Percentiles rank a stretch among this genome's conserved stretches.
Evolutionary conservation across 2,797 vertebrate species (phyloP).

Genomic region (Xenentodon cancila): DNA sequence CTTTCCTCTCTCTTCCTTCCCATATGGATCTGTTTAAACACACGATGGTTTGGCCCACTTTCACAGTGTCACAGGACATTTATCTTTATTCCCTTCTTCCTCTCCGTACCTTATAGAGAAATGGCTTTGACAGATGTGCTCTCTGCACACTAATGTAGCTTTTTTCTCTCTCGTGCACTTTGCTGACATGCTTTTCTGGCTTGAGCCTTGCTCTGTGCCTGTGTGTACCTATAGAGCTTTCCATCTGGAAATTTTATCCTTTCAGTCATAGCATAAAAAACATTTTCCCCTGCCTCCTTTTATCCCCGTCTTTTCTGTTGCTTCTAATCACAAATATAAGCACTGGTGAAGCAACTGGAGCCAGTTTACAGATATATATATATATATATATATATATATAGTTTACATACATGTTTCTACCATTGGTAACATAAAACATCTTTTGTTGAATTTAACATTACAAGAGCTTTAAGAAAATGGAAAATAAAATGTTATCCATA

Average conservation of each 20-base stretch:
- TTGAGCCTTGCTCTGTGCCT: conserved; percentile 29
- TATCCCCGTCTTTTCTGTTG: conserved; percentile 18
- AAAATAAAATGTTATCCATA: conserved; percentile 18
- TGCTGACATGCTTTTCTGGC: conserved; percentile 61
- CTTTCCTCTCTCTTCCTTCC: conserved; percentile 15
- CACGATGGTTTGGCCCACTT: conserved; percentile 70
- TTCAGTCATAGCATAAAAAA: conserved; percentile 22
- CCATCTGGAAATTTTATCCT: conserved; percentile 69
- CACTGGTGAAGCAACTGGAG: conserved; percentile 15
- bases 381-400: too few species aligned
- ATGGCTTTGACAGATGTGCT: conserved; percentile 78
- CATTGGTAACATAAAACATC: background rate
- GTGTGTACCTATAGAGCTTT: conserved; percentile 44
- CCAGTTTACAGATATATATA: background rate
- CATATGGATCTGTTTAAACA: conserved; percentile 78
- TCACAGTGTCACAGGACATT: conserved; percentile 79
- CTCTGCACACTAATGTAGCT: conserved; percentile 25
- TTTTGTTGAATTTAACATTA: background rate
- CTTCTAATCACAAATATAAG: conserved; percentile 20
- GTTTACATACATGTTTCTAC: background rate
- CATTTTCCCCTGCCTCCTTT: conserved; percentile 4
- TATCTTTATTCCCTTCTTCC: conserved; percentile 79
- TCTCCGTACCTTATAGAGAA: conserved; percentile 66
- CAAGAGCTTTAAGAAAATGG: conserved; percentile 3
- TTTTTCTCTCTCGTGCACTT: conserved; percentile 27